These are phyloP conservation scores for Somateria mollissima DNA, from an alignment of 2,797 vertebrate genomes.

Conservation along the genomic window DNA sequence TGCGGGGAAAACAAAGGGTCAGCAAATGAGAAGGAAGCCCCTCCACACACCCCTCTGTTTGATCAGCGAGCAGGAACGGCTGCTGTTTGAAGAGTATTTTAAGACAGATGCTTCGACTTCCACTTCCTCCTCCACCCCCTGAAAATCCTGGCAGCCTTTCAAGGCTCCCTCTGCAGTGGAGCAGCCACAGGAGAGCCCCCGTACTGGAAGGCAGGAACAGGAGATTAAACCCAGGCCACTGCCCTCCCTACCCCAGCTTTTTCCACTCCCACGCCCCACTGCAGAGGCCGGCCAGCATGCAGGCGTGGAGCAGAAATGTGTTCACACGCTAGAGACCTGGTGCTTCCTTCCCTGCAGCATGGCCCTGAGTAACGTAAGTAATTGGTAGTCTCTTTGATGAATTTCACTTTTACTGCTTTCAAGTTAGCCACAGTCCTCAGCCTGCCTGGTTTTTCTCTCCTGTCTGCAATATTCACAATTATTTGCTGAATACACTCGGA, in stretches of 20 bases:
- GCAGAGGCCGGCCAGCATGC: background rate
- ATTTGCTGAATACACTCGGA: background rate
- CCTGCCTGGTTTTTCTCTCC: background rate
- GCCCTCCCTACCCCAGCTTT: background rate
- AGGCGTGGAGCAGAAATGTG: background rate
- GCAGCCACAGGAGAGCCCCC: background rate
- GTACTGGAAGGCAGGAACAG: background rate
- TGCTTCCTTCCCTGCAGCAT: background rate
- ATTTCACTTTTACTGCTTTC: slow-evolving; percentile 34
- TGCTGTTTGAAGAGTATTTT: background rate
- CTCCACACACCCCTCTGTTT: background rate
- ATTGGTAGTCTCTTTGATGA: background rate
- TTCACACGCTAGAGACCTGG: background rate
- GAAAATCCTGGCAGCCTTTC: background rate
- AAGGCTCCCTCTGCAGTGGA: background rate
- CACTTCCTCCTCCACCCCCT: background rate
- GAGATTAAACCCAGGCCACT: background rate
- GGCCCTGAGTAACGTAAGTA: background rate
- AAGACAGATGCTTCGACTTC: background rate
- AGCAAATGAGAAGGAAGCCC: background rate
- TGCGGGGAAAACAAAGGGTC: background rate
- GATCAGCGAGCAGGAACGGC: rapidly evolving
- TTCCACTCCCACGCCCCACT: background rate
- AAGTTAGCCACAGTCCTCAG: background rate
- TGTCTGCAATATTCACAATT: background rate